Conservation (phyloP, 2,797 vertebrate species). For the Carcharodon carcharias region DNA sequence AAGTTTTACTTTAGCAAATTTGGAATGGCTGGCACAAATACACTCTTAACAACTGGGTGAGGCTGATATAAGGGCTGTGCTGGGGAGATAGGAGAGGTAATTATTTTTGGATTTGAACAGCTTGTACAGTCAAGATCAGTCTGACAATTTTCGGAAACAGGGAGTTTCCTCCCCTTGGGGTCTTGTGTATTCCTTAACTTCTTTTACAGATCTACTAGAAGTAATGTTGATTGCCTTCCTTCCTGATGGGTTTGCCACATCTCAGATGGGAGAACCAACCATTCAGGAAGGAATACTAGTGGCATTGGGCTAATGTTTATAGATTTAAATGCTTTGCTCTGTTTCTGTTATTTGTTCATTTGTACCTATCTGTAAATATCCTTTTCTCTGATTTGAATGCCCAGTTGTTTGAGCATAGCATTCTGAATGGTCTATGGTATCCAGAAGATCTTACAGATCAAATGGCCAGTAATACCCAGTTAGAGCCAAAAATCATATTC, state of each 20-base stretch:
- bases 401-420: not conserved
- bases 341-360: not conserved
- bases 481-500: not conserved
- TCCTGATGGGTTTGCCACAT: not conserved
- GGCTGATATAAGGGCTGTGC: not conserved
- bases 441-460: not conserved
- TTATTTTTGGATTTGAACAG: not conserved
- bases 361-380: not conserved
- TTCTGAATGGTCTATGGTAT: not conserved
- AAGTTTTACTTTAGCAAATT: not conserved
- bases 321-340: not conserved
- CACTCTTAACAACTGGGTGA: not conserved
- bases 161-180: not conserved
- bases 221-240: conserved; percentile 1
- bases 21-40: not conserved
- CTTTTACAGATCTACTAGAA: not conserved
- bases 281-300: not conserved
- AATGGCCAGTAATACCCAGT: not conserved
- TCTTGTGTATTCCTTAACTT: not conserved
- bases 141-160: not conserved
- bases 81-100: not conserved
- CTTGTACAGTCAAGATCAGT: not conserved
- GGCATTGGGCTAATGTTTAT: not conserved
- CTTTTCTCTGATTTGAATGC: not conserved
- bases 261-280: not conserved